phyloP scores from a whole-genome alignment of 2,888 invertebrate species.

The Heliconius charithonia region DNA sequence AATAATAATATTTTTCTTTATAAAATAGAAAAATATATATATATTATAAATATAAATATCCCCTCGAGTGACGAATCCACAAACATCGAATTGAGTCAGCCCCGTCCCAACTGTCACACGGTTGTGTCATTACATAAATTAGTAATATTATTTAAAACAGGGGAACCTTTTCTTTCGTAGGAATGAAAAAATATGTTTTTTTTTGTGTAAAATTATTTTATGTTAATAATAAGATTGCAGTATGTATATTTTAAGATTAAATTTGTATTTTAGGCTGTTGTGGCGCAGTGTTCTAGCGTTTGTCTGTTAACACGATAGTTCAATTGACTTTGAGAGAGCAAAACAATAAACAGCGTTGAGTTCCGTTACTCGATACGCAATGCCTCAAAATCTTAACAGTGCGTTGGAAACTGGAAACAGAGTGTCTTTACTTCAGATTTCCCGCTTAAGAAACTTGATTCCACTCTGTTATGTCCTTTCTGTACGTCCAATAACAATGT shows the following conservation, averaged over 20 bases:
- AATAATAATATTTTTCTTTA: too few relatives aligned
- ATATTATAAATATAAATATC: background rate
- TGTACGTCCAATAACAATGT: too few relatives aligned
- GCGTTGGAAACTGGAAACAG: too few relatives aligned
- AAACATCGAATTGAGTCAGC: background rate
- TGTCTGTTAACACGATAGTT: background rate
- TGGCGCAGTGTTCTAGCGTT: too few relatives aligned
- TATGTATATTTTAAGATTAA: too few relatives aligned
- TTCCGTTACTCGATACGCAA: background rate
- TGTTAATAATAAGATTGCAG: too few relatives aligned
- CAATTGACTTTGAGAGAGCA: too few relatives aligned
- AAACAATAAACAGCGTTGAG: background rate
- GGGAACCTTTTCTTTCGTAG: background rate
- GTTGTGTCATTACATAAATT: conserved; percentile 13
- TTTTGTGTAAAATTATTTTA: background rate
- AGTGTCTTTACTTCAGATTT: background rate
- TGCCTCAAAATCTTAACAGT: background rate
- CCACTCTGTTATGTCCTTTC: too few relatives aligned
- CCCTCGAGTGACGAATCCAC: background rate
- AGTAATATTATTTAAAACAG: conserved; percentile 6
- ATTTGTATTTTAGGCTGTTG: too few relatives aligned
- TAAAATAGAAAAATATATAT: background rate
- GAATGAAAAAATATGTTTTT: background rate
- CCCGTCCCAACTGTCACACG: background rate
- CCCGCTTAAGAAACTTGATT: too few relatives aligned